Conservation (phyloP, 2,888 invertebrate genomes). For the Dimorphilus gyrociliatus region DNA sequence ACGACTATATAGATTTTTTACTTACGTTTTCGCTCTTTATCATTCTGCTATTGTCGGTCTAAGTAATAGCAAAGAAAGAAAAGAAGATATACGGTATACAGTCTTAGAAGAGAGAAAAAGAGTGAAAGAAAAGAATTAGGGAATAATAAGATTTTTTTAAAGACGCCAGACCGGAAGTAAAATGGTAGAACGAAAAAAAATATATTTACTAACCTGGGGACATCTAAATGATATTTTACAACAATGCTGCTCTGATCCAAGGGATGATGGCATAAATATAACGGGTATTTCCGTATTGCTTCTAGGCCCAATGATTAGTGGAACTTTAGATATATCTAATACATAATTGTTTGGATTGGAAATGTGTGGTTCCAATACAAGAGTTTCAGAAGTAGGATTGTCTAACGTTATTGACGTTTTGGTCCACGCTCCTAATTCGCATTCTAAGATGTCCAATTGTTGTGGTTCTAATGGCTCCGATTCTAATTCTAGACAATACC, state of each 20-base stretch:
- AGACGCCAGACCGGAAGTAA: no score
- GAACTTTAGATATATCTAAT: constrained; percentile 24
- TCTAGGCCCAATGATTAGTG: constrained; percentile 18
- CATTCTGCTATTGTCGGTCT: no score
- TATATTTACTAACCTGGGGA: constrained; percentile 29
- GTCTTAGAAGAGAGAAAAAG: no score
- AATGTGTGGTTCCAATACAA: constrained; percentile 24
- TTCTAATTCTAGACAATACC: constrained; percentile 30
- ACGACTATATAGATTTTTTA: no score
- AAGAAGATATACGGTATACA: no score
- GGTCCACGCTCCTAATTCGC: constrained; percentile 34
- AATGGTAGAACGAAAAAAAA: no score
- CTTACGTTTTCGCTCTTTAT: no score
- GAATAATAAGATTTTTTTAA: no score
- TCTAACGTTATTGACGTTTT: constrained; percentile 22
- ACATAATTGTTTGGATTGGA: constrained; percentile 35
- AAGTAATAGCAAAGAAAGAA: no score
- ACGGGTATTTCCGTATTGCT: constrained; percentile 20
- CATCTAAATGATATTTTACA: constrained; percentile 28
- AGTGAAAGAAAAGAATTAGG: no score
- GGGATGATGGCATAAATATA: constrained; percentile 34
- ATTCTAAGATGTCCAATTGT: constrained; percentile 27
- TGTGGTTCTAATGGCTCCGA: constrained; percentile 27
- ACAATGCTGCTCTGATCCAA: constrained; percentile 27
- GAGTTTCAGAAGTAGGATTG: constrained; percentile 31